A percentile compares a stretch with the other conserved stretches of the same genome.
Conservation (phyloP, 2,113 vertebrate genomes). For the Sminthopsis crassicaudata region DNA sequence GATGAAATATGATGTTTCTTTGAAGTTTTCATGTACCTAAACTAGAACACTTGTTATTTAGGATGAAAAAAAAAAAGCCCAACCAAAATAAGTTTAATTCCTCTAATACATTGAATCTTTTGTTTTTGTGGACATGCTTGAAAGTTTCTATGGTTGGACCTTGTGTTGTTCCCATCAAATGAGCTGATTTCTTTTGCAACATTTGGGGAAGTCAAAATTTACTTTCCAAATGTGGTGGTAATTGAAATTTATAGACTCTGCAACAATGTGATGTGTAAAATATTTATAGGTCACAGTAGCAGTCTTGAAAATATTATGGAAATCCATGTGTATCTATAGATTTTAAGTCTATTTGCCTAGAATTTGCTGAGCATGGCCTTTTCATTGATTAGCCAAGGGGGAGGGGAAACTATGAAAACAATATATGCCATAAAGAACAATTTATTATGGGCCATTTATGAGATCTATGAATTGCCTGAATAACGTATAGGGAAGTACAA, state of each 20-base stretch:
- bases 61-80: background rate
- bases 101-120: background rate
- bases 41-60: background rate
- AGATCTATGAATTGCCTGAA: background rate
- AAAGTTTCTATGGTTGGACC: background rate
- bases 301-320: conserved; percentile 37
- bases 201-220: conserved; percentile 21
- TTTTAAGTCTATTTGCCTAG: conserved; percentile 40
- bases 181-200: conserved; percentile 10
- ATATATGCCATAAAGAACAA: background rate
- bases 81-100: background rate
- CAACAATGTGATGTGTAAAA: conserved; percentile 32
- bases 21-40: background rate
- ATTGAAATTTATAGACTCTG: conserved; percentile 23
- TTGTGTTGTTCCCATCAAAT: background rate
- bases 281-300: conserved; percentile 27
- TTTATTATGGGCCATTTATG: background rate
- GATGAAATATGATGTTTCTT: background rate
- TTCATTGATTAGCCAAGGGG: conserved; percentile 1
- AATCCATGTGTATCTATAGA: conserved; percentile 35
- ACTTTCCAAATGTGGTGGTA: conserved; percentile 19
- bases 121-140: background rate
- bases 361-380: conserved; percentile 29
- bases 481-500: background rate
- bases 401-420: background rate